These are phyloP conservation scores for Platysternon megacephalum DNA, from an alignment of 2,113 vertebrate species.

Conservation along the genomic window DNA sequence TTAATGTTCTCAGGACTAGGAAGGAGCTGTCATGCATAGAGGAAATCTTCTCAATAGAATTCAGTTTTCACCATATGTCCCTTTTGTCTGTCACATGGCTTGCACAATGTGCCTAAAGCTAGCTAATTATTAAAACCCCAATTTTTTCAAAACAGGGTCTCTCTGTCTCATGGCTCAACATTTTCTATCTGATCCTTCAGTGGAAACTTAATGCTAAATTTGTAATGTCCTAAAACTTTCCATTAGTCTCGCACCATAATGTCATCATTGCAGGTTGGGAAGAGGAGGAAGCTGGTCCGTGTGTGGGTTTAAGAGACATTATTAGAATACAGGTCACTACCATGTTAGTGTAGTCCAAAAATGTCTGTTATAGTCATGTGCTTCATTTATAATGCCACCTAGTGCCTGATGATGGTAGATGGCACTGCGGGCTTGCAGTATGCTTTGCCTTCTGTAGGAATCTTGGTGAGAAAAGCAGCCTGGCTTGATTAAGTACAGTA, in stretches of 20 bases:
- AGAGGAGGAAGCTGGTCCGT: not conserved
- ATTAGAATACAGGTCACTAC: not conserved
- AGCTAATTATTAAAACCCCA: not conserved
- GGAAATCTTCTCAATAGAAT: not conserved
- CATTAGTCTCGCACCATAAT: not conserved
- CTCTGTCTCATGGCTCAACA: not conserved
- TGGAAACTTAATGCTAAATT: not conserved
- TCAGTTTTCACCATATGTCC: not conserved
- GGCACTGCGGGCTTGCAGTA: slow-evolving; percentile 59
- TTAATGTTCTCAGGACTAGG: not conserved
- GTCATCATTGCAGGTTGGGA: not conserved
- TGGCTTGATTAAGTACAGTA: slow-evolving; percentile 70
- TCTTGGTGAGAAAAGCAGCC: slow-evolving; percentile 67
- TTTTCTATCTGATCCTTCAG: not conserved
- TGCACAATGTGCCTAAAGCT: not conserved
- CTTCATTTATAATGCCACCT: slow-evolving; percentile 46
- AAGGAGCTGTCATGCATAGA: not conserved
- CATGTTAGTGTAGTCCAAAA: not conserved
- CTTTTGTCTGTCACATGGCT: not conserved
- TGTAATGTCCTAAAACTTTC: not conserved
- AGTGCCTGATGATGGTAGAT: slow-evolving; percentile 31
- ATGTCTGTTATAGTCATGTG: not conserved
- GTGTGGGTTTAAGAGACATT: not conserved
- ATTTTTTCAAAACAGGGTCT: not conserved
- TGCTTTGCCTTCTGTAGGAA: slow-evolving; percentile 67